Evolutionary conservation across 2,113 vertebrate species (phyloP).

Genomic region (Elachura formosa): DNA sequence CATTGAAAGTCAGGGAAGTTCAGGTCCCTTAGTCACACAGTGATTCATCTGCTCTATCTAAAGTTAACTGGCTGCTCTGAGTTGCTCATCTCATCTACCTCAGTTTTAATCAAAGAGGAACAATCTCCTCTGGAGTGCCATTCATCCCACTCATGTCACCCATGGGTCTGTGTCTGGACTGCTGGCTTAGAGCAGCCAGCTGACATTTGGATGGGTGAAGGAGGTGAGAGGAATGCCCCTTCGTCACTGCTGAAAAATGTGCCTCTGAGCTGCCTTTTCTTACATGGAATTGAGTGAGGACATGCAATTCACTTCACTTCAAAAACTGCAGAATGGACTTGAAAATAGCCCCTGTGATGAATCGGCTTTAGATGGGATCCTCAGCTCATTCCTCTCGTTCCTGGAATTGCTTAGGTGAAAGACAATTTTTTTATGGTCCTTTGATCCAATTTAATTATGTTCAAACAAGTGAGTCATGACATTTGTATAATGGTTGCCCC

Average conservation of each 20-base stretch:
- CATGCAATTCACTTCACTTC: constrained; percentile 15
- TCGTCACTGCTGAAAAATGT: constrained; percentile 46
- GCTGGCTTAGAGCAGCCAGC: not conserved
- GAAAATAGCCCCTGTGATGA: constrained; percentile 21
- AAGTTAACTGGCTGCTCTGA: not conserved
- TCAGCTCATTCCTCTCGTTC: constrained; percentile 51
- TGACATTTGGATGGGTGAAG: constrained; percentile 44
- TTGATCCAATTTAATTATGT: constrained; percentile 46
- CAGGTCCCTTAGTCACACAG: not conserved
- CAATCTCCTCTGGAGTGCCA: not conserved
- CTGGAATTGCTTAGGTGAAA: constrained; percentile 47
- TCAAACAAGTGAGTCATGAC: constrained; percentile 45
- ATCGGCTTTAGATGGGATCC: constrained; percentile 6
- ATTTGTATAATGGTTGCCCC: constrained; percentile 42
- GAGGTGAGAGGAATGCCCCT: constrained; percentile 55
- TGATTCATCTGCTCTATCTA: constrained; percentile 31
- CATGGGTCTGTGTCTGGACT: not conserved
- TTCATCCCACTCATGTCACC: not conserved
- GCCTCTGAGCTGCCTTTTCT: constrained; percentile 23
- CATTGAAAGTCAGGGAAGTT: not conserved
- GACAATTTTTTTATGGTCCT: constrained; percentile 38
- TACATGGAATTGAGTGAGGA: not conserved
- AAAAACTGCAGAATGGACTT: not conserved
- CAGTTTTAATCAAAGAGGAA: constrained; percentile 4
- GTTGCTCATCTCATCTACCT: constrained; percentile 13